Conservation (phyloP, 92 coral and sea anemone genomes). For the Zoanthus solanderi region DNA sequence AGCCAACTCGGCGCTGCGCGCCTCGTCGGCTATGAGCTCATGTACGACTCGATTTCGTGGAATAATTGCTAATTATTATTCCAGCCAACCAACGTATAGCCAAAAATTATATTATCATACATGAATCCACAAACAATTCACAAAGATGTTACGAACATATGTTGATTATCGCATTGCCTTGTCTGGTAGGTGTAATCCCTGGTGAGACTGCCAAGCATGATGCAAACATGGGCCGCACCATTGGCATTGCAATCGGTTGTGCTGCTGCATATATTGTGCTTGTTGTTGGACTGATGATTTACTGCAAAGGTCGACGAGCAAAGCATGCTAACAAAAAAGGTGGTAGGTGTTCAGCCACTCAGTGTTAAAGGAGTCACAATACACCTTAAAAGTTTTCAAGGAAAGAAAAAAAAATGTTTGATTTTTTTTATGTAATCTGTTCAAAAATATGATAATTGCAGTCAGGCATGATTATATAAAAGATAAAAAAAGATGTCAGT, state of each 20-base stretch:
- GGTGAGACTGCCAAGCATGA: not conserved
- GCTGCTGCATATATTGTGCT: conserved; percentile 97
- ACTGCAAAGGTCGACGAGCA: conserved; percentile 95
- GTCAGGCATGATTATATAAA: no score
- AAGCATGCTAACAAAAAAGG: conserved; percentile 80
- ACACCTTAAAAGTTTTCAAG: not conserved
- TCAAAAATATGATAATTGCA: no score
- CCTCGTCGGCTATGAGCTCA: no score
- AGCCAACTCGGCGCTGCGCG: no score
- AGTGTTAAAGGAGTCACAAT: not conserved
- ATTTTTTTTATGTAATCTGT: no score
- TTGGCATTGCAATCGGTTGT: conserved; percentile 99
- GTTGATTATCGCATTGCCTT: not conserved
- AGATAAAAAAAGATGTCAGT: no score
- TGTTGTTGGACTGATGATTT: conserved; percentile 96
- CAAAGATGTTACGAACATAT: not conserved
- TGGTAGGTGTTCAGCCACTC: conserved; percentile 44
- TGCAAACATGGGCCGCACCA: conserved; percentile 85
- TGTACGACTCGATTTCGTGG: no score
- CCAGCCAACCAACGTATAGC: no score
- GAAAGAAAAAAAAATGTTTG: no score
- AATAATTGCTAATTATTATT: no score
- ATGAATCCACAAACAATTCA: no score
- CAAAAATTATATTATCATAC: no score
- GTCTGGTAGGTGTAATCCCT: not conserved